Percentiles rank a stretch among this genome's conserved stretches.
Conservation (phyloP, 1,140 invertebrate genomes). For the Zelostemma sp. region DNA sequence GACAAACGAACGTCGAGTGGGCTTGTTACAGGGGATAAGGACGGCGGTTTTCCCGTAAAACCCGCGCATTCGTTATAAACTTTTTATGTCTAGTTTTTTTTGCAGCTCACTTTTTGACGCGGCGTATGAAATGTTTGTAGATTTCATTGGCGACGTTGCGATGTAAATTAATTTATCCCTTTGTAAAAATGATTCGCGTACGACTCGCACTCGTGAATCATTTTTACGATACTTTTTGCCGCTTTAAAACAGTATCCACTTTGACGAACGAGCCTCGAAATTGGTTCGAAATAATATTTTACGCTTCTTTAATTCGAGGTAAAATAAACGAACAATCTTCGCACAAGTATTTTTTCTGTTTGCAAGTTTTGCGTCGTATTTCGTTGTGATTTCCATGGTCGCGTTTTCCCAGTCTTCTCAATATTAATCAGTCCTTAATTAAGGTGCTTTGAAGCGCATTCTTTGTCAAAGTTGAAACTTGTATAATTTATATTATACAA, state of each 20-base stretch:
- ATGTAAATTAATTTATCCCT: background rate
- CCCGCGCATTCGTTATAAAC: constrained; percentile 45
- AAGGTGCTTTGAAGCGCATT: constrained; percentile 54
- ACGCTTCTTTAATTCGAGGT: no score
- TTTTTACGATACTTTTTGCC: no score
- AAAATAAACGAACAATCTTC: no score
- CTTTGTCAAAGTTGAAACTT: constrained; percentile 26
- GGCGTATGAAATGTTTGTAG: constrained; percentile 35
- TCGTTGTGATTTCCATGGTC: constrained; percentile 14
- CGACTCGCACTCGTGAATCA: no score
- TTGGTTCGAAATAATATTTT: no score
- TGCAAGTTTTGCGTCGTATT: constrained; percentile 2
- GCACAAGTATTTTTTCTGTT: no score
- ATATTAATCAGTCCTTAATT: constrained; percentile 44
- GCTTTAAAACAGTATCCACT: background rate
- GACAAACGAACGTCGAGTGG: constrained; percentile 40
- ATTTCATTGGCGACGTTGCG: constrained; percentile 12
- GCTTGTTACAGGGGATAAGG: constrained; percentile 41
- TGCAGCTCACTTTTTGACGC: constrained; percentile 37
- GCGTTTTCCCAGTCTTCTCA: constrained; percentile 17
- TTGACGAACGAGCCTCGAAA: no score
- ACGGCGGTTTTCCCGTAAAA: constrained; percentile 49
- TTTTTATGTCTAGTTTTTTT: constrained; percentile 34
- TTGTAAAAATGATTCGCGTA: no score
- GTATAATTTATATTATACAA: constrained; percentile 20